phyloP scores from a whole-genome alignment of 2,888 invertebrate species.

The Mycalesis mineus region DNA sequence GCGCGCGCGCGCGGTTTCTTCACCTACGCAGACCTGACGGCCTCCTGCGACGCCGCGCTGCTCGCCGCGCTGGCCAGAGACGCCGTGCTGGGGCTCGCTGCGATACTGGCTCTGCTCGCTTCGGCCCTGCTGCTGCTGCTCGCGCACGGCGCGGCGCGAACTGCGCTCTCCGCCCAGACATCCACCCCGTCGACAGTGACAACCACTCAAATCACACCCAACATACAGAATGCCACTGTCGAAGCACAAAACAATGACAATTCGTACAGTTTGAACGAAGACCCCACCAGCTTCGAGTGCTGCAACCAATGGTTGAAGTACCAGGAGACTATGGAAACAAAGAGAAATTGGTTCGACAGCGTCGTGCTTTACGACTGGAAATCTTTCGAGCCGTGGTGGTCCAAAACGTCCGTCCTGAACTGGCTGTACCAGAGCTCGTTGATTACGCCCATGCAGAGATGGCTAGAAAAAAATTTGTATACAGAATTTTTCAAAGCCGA shows the following conservation, averaged over 20 bases:
- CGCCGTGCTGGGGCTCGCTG: conserved; percentile 30
- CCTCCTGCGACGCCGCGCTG: conserved; percentile 68
- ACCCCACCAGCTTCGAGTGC: conserved; percentile 39
- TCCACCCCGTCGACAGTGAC: not conserved
- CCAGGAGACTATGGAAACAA: conserved; percentile 32
- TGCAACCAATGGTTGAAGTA: conserved; percentile 53
- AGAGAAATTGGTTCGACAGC: conserved; percentile 41
- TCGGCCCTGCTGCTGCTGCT: conserved; percentile 23
- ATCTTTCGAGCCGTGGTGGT: conserved; percentile 52
- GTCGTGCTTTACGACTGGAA: conserved; percentile 42
- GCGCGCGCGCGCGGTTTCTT: conserved; percentile 86
- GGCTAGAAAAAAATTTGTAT: conserved; percentile 55
- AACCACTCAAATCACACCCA: not conserved
- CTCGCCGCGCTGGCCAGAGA: conserved; percentile 31
- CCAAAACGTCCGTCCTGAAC: conserved; percentile 47
- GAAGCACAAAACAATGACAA: conserved; percentile 2
- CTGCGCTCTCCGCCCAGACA: not conserved
- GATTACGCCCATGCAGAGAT: conserved; percentile 57
- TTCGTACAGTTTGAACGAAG: conserved; percentile 34
- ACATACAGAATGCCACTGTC: not conserved
- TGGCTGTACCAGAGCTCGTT: conserved; percentile 61
- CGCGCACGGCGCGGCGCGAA: not conserved
- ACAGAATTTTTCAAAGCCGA: conserved; percentile 36
- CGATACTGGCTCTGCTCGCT: conserved; percentile 30
- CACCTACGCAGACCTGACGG: conserved; percentile 87